phyloP scores from a whole-genome alignment of 2,797 vertebrate genomes.

The Ictinia mississippiensis region DNA sequence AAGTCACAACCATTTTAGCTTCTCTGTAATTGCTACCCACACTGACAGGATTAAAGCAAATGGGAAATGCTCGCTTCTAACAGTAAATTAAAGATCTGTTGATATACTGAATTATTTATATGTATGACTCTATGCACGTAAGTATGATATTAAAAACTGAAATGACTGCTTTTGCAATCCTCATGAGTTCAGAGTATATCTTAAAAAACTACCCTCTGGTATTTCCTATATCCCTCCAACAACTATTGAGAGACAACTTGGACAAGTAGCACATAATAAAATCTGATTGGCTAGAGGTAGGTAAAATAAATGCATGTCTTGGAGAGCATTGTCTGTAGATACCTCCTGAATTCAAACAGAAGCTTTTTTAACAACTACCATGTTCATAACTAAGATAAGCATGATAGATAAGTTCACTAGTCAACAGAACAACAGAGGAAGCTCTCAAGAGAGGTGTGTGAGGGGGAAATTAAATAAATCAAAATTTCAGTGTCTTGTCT shows the following conservation, averaged over 20 bases:
- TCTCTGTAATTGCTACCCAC: neutral
- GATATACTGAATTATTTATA: neutral
- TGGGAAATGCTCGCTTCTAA: neutral
- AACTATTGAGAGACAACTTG: neutral
- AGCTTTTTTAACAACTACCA: neutral
- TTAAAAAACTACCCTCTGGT: neutral
- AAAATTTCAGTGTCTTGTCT: neutral
- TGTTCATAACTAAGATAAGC: neutral
- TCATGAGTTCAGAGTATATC: neutral
- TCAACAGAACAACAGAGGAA: neutral
- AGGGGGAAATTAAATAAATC: neutral
- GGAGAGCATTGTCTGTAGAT: neutral
- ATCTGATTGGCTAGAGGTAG: neutral
- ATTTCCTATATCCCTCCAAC: neutral
- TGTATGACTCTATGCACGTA: neutral
- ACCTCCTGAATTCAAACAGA: neutral
- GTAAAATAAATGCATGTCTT: neutral
- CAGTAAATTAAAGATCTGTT: neutral
- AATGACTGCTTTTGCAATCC: neutral
- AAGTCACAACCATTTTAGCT: neutral
- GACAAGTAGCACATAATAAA: neutral
- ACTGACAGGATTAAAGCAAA: neutral
- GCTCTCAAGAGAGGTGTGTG: accelerated
- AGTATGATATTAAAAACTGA: neutral
- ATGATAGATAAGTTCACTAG: neutral